A percentile compares a stretch with the other conserved stretches of the same genome.
Evolutionary conservation across 2,888 invertebrate genomes (phyloP).

Genomic region (Anagyrus pseudococci): DNA sequence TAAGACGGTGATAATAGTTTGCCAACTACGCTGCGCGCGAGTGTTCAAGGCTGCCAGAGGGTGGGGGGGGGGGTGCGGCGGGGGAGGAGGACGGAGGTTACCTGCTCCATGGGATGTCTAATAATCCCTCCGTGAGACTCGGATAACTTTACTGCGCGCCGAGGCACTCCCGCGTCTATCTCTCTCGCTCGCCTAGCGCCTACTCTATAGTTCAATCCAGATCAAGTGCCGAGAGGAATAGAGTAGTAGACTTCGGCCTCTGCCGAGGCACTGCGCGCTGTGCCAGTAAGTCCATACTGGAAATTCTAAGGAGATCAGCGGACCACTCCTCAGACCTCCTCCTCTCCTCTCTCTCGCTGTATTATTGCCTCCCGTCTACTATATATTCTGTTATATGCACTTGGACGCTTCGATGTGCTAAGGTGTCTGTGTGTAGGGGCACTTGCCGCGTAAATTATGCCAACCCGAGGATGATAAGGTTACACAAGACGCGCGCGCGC

Average conservation of each 20-base stretch:
- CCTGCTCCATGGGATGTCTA: conserved; percentile 60
- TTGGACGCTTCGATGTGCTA: no score
- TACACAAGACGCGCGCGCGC: no score
- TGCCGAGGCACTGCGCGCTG: no score
- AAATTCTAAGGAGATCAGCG: conserved; percentile 30
- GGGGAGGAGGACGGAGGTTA: conserved; percentile 45
- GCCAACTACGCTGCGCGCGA: conserved; percentile 60
- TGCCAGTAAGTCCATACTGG: conserved; percentile 11
- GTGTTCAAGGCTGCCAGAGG: conserved; percentile 25
- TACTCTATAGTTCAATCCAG: conserved; percentile 28
- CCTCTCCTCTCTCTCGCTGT: neutral
- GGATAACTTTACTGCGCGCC: conserved; percentile 60
- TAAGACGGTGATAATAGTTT: conserved; percentile 62
- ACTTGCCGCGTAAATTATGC: no score
- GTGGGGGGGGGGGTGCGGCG: conserved; percentile 27
- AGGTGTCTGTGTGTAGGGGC: no score
- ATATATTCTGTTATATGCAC: neutral
- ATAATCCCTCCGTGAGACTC: conserved; percentile 60
- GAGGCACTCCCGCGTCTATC: conserved; percentile 32
- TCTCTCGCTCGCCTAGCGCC: no score
- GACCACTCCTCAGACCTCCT: conserved; percentile 11
- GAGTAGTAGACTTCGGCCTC: no score
- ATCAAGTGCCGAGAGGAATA: conserved; percentile 27
- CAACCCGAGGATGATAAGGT: no score
- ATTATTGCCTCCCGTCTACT: neutral